Percentiles rank a stretch among this genome's conserved stretches.
Evolutionary conservation across 92 coral and sea anemone species (phyloP).

Genomic region (Isaurus tuberculatus): DNA sequence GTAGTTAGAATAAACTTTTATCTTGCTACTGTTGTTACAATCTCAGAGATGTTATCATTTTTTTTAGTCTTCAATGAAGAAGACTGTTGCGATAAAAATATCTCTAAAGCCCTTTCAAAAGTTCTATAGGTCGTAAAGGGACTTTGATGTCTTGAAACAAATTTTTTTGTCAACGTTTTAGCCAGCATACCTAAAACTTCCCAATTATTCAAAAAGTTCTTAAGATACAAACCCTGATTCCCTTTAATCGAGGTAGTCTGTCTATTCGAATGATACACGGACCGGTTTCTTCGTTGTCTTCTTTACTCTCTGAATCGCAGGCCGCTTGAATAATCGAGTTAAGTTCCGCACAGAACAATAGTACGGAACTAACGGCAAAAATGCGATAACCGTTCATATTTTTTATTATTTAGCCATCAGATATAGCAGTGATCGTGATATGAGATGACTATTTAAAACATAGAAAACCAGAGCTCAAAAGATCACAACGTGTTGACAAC

Average conservation of each 20-base stretch:
- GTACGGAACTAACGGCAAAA: neutral
- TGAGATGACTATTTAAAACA: neutral
- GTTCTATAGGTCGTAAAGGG: no score
- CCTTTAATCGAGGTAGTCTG: conserved; percentile 72
- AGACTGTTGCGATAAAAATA: no score
- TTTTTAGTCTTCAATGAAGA: no score
- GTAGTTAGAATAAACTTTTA: no score
- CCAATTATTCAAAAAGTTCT: neutral
- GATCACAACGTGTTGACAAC: neutral
- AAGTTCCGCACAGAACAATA: neutral
- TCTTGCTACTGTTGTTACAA: no score
- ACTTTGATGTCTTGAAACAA: no score
- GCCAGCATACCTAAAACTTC: neutral
- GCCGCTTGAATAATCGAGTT: conserved; percentile 8
- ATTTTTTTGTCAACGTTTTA: no score
- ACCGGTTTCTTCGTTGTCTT: conserved; percentile 45
- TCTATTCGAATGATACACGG: conserved; percentile 70
- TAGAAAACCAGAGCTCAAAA: neutral
- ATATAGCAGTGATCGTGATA: neutral
- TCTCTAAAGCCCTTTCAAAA: no score
- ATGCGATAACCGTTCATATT: neutral
- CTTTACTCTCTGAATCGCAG: neutral
- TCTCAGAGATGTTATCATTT: no score
- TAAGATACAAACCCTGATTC: conserved; percentile 58
- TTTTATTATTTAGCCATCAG: neutral